A percentile compares a stretch with the other conserved stretches of the same genome.
These are phyloP conservation scores for Odontothrips loti DNA, from an alignment of 2,888 invertebrate genomes.

Conservation along the genomic window DNA sequence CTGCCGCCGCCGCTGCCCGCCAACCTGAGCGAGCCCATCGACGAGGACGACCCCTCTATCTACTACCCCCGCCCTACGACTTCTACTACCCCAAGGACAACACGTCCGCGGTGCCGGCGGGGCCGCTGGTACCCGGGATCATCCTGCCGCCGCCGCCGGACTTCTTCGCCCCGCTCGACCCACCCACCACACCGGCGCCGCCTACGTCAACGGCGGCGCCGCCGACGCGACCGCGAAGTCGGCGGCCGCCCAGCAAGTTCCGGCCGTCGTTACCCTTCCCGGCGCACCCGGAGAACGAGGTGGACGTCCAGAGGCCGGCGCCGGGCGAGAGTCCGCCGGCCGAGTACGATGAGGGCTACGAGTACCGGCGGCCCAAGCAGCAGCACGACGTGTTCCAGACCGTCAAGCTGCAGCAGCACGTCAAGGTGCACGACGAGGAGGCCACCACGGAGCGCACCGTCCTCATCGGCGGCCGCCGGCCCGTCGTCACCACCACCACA, in stretches of 20 bases:
- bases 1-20: slow-evolving; percentile 49
- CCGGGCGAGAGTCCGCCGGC: slow-evolving; percentile 35
- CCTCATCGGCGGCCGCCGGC: slow-evolving; percentile 15
- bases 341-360: slow-evolving; percentile 41
- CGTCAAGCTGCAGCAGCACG: slow-evolving; percentile 35
- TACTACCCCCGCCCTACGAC: slow-evolving; percentile 90
- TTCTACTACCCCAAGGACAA: slow-evolving; percentile 78
- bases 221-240: slow-evolving; percentile 45
- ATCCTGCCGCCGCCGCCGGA: slow-evolving; percentile 83
- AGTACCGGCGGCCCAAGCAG: slow-evolving; percentile 34
- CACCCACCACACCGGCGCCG: slow-evolving; percentile 46
- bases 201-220: slow-evolving; percentile 43
- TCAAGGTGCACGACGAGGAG: slow-evolving; percentile 27
- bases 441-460: slow-evolving; percentile 28
- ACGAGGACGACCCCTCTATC: slow-evolving; percentile 86
- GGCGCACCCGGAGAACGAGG: slow-evolving; percentile 34
- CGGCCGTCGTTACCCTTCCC: slow-evolving; percentile 15
- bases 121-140: slow-evolving; percentile 83
- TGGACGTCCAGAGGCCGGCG: slow-evolving; percentile 27
- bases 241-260: slow-evolving; percentile 21
- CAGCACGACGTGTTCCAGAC: slow-evolving; percentile 34
- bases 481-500: slow-evolving; percentile 21
- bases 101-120: slow-evolving; percentile 69
- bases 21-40: slow-evolving; percentile 70
- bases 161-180: slow-evolving; percentile 71